These are phyloP conservation scores for Etheostoma cragini DNA, from an alignment of 2,113 vertebrate genomes.

Conservation along the genomic window DNA sequence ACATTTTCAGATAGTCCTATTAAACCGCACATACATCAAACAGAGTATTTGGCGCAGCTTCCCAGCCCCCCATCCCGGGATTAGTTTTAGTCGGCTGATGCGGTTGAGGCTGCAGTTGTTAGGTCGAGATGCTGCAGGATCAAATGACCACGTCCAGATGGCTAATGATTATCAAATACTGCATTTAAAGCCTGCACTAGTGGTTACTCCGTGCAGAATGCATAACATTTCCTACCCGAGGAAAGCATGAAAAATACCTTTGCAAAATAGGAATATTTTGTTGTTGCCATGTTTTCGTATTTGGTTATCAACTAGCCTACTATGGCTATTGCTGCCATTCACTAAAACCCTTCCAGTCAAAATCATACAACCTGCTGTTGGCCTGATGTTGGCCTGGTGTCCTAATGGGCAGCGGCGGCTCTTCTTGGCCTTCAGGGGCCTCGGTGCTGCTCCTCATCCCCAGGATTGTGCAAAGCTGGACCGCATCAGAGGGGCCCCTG, in stretches of 20 bases:
- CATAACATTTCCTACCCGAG: slow-evolving; percentile 53
- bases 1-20: slow-evolving; percentile 27
- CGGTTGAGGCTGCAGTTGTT: slow-evolving; percentile 75
- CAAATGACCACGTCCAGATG: slow-evolving; percentile 86
- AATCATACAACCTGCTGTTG: slow-evolving; percentile 75
- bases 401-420: slow-evolving; percentile 12
- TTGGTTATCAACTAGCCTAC: background rate
- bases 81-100: slow-evolving; percentile 70
- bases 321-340: background rate
- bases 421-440: slow-evolving; percentile 20
- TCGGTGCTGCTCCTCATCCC: slow-evolving; percentile 22
- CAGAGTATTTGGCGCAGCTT: slow-evolving; percentile 30
- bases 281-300: background rate
- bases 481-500: background rate
- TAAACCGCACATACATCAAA: slow-evolving; percentile 31
- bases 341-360: background rate
- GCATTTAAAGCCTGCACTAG: slow-evolving; percentile 64
- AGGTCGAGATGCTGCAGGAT: slow-evolving; percentile 79
- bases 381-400: slow-evolving; percentile 14
- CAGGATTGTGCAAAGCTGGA: background rate
- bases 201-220: slow-evolving; percentile 48
- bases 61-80: slow-evolving; percentile 48
- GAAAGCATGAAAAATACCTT: slow-evolving; percentile 42
- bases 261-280: background rate
- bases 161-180: slow-evolving; percentile 76